Conservation (phyloP, 2,113 vertebrate species). For the Petromus typicus region DNA sequence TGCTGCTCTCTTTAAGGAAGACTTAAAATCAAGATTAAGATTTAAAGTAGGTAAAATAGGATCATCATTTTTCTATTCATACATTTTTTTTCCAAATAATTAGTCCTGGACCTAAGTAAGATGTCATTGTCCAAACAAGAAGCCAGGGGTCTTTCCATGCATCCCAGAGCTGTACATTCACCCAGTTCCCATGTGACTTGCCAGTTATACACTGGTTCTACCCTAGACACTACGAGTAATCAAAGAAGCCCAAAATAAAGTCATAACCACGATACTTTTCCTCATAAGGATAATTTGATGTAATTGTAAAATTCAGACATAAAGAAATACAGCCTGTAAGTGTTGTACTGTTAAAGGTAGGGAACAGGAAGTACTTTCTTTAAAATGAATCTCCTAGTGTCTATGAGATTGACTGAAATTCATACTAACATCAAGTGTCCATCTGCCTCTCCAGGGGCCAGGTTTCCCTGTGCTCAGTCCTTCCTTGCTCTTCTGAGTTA, state of each 20-base stretch:
- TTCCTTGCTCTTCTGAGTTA: background rate
- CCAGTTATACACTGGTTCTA: fast-evolving
- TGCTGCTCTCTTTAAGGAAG: background rate
- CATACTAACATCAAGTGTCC: background rate
- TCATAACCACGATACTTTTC: background rate
- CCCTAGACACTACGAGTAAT: background rate
- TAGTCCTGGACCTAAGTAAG: background rate
- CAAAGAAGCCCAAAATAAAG: background rate
- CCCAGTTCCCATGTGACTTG: fast-evolving
- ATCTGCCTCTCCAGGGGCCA: background rate
- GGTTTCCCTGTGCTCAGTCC: background rate
- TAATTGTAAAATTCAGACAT: background rate
- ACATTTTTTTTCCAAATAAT: background rate
- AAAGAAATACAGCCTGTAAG: background rate
- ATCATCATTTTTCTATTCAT: background rate
- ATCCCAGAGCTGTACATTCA: background rate
- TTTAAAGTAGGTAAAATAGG: background rate
- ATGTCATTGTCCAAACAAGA: background rate
- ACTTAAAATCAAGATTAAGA: conserved; percentile 18
- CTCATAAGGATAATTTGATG: background rate
- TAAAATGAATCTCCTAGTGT: background rate
- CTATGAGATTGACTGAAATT: background rate
- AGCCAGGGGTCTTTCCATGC: background rate
- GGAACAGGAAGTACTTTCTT: background rate
- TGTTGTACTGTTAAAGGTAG: background rate